Evolutionary conservation across 2,888 invertebrate species (phyloP).

Genomic region (Ypsolopha sequella): DNA sequence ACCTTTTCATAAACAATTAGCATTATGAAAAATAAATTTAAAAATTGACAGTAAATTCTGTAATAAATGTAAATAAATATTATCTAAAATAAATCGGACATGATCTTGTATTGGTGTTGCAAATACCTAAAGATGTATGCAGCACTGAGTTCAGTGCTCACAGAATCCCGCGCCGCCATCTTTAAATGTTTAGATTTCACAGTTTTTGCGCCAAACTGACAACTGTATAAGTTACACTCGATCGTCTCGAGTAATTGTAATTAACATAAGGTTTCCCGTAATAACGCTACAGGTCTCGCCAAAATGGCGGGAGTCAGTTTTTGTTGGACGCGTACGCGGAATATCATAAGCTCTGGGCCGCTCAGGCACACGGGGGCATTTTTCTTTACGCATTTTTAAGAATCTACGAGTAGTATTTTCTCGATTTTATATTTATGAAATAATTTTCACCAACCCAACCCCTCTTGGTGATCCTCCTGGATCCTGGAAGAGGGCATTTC

Average conservation of each 20-base stretch:
- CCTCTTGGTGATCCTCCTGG: slow-evolving; percentile 39
- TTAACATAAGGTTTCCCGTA: slow-evolving; percentile 66
- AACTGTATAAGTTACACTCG: slow-evolving; percentile 2
- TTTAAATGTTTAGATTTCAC: no score
- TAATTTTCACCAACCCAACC: slow-evolving; percentile 14
- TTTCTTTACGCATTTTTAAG: slow-evolving; percentile 20
- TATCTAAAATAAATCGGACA: no score
- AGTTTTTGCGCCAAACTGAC: background rate
- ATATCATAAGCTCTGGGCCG: slow-evolving; percentile 53
- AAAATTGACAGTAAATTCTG: no score
- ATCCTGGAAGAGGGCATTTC: no score
- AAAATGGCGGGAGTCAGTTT: slow-evolving; percentile 52
- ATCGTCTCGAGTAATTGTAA: slow-evolving; percentile 25
- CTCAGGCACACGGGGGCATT: slow-evolving; percentile 39
- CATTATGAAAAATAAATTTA: no score
- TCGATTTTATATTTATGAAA: no score
- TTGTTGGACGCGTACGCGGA: slow-evolving; percentile 53
- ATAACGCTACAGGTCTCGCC: slow-evolving; percentile 49
- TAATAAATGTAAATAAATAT: no score
- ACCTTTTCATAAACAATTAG: no score
- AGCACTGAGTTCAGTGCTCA: no score
- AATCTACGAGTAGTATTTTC: background rate
- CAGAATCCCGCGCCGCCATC: no score
- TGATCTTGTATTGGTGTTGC: background rate
- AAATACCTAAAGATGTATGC: no score